Evolutionary conservation across 2,113 vertebrate genomes (phyloP).

Genomic region (Gymnobelideus leadbeateri): DNA sequence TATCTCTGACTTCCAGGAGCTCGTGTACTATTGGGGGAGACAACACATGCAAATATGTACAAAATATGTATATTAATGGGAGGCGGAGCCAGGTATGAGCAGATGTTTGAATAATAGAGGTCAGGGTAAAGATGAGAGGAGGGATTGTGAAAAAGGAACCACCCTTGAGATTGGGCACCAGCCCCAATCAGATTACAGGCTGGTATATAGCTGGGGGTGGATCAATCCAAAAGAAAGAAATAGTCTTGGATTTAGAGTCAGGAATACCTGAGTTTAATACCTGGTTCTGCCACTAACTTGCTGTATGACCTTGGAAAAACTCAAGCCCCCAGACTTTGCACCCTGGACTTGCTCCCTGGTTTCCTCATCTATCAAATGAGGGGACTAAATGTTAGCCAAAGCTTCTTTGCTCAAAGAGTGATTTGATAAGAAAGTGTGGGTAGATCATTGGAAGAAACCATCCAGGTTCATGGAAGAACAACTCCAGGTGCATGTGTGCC

Average conservation of each 20-base stretch:
- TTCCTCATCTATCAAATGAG: not conserved
- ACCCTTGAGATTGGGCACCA: not conserved
- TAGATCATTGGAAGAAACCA: not conserved
- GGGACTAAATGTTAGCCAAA: not conserved
- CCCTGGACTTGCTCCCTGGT: not conserved
- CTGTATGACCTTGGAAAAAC: not conserved
- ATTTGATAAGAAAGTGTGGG: not conserved
- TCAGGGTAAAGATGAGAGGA: not conserved
- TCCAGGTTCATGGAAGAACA: not conserved
- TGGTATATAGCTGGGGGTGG: too few relatives aligned
- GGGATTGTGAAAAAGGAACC: not conserved
- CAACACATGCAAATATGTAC: not conserved
- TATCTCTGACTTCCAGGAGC: not conserved
- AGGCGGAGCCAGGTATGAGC: not conserved
- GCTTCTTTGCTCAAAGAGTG: not conserved
- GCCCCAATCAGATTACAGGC: not conserved
- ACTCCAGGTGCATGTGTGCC: not conserved
- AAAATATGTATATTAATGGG: not conserved
- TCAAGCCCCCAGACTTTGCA: not conserved
- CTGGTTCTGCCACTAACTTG: not conserved
- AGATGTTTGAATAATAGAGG: not conserved
- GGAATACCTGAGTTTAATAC: not conserved
- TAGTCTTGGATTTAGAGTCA: not conserved
- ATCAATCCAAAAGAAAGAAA: not conserved
- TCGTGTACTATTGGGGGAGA: not conserved